Evolutionary conservation across 2,888 invertebrate species (phyloP).

Genomic region (Scelioninae gen. 2): DNA sequence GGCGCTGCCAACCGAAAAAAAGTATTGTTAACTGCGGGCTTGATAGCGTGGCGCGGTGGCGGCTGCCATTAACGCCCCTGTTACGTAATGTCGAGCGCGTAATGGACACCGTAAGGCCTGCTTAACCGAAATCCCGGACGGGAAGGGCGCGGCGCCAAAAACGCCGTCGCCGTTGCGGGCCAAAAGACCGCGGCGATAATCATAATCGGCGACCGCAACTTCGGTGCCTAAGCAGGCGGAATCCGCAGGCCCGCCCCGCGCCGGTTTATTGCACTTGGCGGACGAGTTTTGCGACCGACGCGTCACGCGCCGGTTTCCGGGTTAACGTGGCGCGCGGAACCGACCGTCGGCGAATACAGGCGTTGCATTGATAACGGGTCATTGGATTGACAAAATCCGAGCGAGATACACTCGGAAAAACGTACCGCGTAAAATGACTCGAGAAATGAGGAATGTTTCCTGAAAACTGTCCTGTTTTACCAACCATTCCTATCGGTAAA

Average conservation of each 20-base stretch:
- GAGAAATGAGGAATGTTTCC: no score
- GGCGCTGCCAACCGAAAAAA: conserved; percentile 50
- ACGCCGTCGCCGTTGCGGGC: conserved; percentile 41
- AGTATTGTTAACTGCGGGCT: conserved; percentile 37
- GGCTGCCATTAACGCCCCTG: conserved; percentile 41
- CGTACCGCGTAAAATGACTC: no score
- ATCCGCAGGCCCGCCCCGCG: no score
- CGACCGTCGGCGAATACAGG: no score
- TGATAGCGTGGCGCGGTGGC: conserved; percentile 27
- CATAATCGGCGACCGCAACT: conserved; percentile 56
- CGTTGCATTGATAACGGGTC: no score
- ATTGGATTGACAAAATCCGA: no score
- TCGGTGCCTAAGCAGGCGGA: conserved; percentile 46
- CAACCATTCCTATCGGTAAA: no score
- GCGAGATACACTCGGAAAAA: no score
- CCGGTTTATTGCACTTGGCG: conserved; percentile 50
- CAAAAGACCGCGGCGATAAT: conserved; percentile 57
- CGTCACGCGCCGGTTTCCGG: conserved; percentile 24
- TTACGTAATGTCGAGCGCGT: conserved; percentile 47
- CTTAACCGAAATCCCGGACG: conserved; percentile 55
- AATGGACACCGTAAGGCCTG: conserved; percentile 61
- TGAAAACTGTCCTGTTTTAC: no score
- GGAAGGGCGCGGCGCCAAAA: conserved; percentile 58
- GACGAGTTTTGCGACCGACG: conserved; percentile 36
- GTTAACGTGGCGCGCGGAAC: no score